These are phyloP conservation scores for Hassar affinis DNA, from an alignment of 2,113 vertebrate species.

Conservation along the genomic window DNA sequence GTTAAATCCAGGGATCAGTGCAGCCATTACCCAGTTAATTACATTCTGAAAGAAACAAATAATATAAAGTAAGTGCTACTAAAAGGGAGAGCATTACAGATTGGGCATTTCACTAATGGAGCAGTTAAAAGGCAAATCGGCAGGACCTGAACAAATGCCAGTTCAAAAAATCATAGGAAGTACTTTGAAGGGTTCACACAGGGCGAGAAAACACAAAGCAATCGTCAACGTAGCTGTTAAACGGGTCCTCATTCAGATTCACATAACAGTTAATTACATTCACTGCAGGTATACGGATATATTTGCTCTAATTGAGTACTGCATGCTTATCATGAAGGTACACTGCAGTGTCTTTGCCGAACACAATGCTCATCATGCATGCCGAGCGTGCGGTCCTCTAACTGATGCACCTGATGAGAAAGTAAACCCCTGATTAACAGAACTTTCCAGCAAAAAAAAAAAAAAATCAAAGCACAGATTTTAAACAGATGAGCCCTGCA, in stretches of 20 bases:
- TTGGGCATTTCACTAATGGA: slow-evolving; percentile 48
- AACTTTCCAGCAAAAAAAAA: slow-evolving; percentile 43
- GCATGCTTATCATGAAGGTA: slow-evolving; percentile 57
- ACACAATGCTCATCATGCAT: slow-evolving; percentile 74
- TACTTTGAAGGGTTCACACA: slow-evolving; percentile 38
- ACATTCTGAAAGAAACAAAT: slow-evolving; percentile 51
- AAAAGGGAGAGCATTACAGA: slow-evolving; percentile 43
- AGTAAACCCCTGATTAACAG: slow-evolving; percentile 49
- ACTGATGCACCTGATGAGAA: slow-evolving; percentile 45
- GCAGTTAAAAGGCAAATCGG: slow-evolving; percentile 37
- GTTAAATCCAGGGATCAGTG: slow-evolving; percentile 51
- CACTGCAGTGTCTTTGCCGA: slow-evolving; percentile 58
- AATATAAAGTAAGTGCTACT: slow-evolving; percentile 46
- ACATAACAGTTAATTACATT: slow-evolving; percentile 61
- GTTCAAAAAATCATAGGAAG: slow-evolving; percentile 34
- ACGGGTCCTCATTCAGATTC: slow-evolving; percentile 55
- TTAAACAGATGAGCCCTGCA: slow-evolving; percentile 37
- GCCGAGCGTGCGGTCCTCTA: slow-evolving; percentile 52
- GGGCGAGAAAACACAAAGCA: slow-evolving; percentile 54
- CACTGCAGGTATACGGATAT: slow-evolving; percentile 57
- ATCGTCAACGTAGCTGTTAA: slow-evolving; percentile 55
- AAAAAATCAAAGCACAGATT: slow-evolving; percentile 14
- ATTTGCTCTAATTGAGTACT: slow-evolving; percentile 57
- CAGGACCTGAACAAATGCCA: slow-evolving; percentile 8
- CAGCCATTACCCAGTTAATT: slow-evolving; percentile 53